phyloP scores from a whole-genome alignment of 2,888 invertebrate genomes.

The Amphipoea lucens region DNA sequence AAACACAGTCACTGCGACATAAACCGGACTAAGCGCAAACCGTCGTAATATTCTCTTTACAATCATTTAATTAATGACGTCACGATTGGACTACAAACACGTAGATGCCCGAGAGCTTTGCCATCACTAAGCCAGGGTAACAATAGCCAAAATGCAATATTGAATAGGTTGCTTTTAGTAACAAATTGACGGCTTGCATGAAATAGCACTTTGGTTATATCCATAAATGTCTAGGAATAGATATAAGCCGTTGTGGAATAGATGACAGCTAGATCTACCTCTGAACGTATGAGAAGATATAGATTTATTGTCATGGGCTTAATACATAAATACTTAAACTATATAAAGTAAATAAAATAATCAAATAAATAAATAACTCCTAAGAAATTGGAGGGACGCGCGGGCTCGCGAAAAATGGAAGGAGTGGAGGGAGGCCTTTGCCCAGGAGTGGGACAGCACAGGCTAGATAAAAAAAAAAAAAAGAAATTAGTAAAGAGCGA shows the following conservation, averaged over 20 bases:
- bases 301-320: background rate
- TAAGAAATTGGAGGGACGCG: too few relatives aligned
- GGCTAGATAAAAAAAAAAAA: too few relatives aligned
- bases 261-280: constrained; percentile 12
- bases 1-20: background rate
- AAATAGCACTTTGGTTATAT: constrained; percentile 53
- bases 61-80: constrained; percentile 50
- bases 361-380: background rate
- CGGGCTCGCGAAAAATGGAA: too few relatives aligned
- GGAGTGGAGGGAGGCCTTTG: too few relatives aligned
- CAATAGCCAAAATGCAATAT: constrained; percentile 54
- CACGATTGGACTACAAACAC: constrained; percentile 24
- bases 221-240: constrained; percentile 7
- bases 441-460: too few relatives aligned
- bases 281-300: background rate
- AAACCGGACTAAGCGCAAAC: constrained; percentile 15
- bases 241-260: constrained; percentile 10
- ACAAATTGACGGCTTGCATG: constrained; percentile 54
- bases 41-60: constrained; percentile 46
- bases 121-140: constrained; percentile 35
- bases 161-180: constrained; percentile 42
- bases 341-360: background rate
- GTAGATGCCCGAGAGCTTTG: constrained; percentile 33
- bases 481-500: too few relatives aligned
- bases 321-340: background rate